Conservation (phyloP, 2,113 vertebrate species). For the Mesocricetus auratus region DNA sequence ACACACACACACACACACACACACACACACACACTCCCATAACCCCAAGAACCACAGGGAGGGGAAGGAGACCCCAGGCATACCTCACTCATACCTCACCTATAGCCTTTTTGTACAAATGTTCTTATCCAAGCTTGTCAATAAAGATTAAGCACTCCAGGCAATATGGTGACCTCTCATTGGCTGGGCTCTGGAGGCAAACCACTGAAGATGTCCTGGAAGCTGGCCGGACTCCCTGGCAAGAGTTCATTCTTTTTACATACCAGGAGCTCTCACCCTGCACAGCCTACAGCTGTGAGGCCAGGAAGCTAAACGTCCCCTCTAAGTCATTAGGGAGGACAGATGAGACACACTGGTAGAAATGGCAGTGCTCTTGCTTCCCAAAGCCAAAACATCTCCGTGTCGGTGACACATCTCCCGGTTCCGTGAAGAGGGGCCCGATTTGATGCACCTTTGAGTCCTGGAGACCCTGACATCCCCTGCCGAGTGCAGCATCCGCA, state of each 20-base stretch:
- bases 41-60: neutral
- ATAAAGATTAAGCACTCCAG: neutral
- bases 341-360: neutral
- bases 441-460: neutral
- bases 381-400: neutral
- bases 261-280: neutral
- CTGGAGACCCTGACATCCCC: too few relatives aligned
- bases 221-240: neutral
- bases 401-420: neutral
- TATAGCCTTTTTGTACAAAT: neutral
- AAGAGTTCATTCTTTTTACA: neutral
- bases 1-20: neutral
- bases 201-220: neutral
- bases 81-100: too few relatives aligned
- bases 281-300: neutral
- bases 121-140: neutral
- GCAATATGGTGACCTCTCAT: neutral
- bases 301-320: neutral
- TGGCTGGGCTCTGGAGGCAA: neutral
- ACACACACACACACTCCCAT: neutral
- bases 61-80: too few relatives aligned
- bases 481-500: neutral
- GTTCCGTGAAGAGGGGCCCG: neutral
- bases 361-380: neutral
- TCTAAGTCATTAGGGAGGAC: neutral